A percentile compares a stretch with the other conserved stretches of the same genome.
Conservation (phyloP, 2,113 vertebrate species). For the Tapirus terrestris region DNA sequence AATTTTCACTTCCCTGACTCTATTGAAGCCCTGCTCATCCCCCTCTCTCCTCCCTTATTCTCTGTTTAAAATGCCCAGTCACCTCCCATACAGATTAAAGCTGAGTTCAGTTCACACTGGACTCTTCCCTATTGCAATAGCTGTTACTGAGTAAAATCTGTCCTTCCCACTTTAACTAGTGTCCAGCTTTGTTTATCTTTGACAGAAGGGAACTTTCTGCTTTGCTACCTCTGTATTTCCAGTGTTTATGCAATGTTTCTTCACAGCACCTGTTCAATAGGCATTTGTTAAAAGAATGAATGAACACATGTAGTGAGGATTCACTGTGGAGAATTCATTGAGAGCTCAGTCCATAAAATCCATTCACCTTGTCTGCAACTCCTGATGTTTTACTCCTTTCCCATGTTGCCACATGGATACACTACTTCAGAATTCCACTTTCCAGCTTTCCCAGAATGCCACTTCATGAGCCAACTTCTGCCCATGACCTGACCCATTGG, state of each 20-base stretch:
- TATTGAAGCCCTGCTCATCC: neutral
- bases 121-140: neutral
- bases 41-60: neutral
- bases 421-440: neutral
- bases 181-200: neutral
- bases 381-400: neutral
- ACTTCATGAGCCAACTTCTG: neutral
- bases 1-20: neutral
- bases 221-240: neutral
- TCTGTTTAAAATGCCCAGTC: neutral
- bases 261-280: neutral
- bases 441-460: neutral
- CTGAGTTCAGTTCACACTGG: neutral
- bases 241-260: neutral
- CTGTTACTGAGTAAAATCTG: neutral
- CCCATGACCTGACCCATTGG: neutral
- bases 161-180: neutral
- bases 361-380: neutral
- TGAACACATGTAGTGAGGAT: neutral
- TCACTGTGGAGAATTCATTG: neutral
- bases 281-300: neutral
- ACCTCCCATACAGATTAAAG: neutral
- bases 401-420: rapidly evolving
- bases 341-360: neutral
- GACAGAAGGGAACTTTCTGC: neutral